These are phyloP conservation scores for Parazoanthus swiftii DNA, from an alignment of 92 coral and sea anemone genomes.

Conservation along the genomic window DNA sequence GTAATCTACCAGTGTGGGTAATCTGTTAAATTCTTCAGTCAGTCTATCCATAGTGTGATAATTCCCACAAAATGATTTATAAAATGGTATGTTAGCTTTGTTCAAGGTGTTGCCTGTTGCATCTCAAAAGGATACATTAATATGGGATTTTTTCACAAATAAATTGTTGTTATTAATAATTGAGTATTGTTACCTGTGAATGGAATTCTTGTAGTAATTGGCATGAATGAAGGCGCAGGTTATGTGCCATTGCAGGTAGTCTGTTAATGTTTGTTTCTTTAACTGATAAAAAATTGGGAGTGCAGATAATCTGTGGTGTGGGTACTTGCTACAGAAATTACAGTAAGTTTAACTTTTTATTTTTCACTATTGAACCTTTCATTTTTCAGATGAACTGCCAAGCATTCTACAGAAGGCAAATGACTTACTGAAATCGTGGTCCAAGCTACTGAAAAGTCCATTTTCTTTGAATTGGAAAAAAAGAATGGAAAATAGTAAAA, in stretches of 20 bases:
- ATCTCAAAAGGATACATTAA: constrained; percentile 24
- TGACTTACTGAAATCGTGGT: constrained; percentile 11
- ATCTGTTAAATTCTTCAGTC: constrained; percentile 22
- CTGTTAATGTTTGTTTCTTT: neutral
- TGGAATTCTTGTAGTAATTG: neutral
- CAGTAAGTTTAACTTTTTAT: constrained; percentile 9
- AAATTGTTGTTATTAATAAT: constrained; percentile 10
- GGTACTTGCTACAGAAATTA: constrained; percentile 11
- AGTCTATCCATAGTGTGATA: constrained; percentile 25
- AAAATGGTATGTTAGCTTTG: constrained; percentile 21
- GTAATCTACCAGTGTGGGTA: neutral
- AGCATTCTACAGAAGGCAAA: constrained; percentile 22
- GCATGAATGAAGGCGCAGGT: neutral
- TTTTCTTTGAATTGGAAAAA: constrained; percentile 15
- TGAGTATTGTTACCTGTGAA: constrained; percentile 16
- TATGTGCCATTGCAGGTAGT: constrained; percentile 27
- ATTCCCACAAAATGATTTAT: constrained; percentile 22
- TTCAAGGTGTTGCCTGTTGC: constrained; percentile 15
- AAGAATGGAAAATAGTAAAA: constrained; percentile 1
- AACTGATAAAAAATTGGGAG: constrained; percentile 24
- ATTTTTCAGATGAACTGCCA: constrained; percentile 10
- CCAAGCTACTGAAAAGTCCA: constrained; percentile 14
- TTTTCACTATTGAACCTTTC: constrained; percentile 13
- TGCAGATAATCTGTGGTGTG: constrained; percentile 20
- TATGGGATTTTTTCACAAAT: neutral